Evolutionary conservation across 2,797 vertebrate species (phyloP), one percentile per base, ranked within the genome.

Genomic region (Masticophis lateralis): DNA sequence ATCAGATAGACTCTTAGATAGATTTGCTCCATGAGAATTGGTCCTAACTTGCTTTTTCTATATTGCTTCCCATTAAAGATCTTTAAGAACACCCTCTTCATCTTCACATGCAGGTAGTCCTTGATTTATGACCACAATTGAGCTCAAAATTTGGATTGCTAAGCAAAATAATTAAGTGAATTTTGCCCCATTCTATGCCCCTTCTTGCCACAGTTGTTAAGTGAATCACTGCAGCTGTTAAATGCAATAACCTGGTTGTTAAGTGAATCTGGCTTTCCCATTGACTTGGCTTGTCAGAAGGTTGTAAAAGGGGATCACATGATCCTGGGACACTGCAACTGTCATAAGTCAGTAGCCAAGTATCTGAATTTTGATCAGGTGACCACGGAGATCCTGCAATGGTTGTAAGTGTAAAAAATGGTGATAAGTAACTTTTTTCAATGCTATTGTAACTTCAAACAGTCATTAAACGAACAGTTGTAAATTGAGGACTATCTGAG

Each of bases 341-440:
- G 0, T 32, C 66, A 69, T 69, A 69, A 32, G 14, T 69, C 14
- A 13, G 0, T 69, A 7, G 66, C n/a, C 66, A 69, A 32, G 6
- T 2, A 32, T 32, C 66, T 32, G 66, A 69, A 32, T 69, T 69
- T 69, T 69, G n/a, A 69, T 69, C 13, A 7, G n/a, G 28, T 32
- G n/a, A 32, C 63, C 5, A 7, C 0, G 0, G n/a, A 14, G 66
- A 69, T n/a, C n/a, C n/a, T 69, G n/a, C 66, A 32, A 32, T 0
- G 0, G 2, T 66, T 0, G 0, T 66, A 66, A 14, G 5, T 66
- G 2, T 66, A 28, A 4, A 32, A 32, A n/a, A 66, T 66, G 63
- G 13, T 16, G 5, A 14, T 14, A 28, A 63, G 13, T 32, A 28
- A 66, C 63, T 66, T 66, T 66, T 10, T n/a, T n/a, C 63, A 66